Conservation (phyloP, 2,797 vertebrate species). For the Microtus californicus region DNA sequence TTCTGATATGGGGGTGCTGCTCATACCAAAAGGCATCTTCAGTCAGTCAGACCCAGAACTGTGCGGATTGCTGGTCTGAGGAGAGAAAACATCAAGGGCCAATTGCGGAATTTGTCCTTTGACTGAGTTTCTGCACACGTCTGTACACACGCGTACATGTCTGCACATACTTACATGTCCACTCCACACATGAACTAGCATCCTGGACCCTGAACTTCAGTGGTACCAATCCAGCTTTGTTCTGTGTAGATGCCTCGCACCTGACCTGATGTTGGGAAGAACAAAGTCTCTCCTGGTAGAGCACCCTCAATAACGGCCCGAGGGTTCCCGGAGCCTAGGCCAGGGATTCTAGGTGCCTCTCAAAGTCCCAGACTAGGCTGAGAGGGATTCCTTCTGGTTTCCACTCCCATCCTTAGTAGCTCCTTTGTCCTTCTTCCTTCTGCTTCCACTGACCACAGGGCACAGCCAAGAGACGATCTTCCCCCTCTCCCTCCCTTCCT, state of each 20-base stretch:
- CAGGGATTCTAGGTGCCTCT: background rate
- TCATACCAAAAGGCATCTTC: background rate
- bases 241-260: background rate
- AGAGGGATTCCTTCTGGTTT: background rate
- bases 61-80: background rate
- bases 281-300: background rate
- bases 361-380: background rate
- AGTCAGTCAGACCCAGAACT: background rate
- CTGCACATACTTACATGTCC: background rate
- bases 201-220: background rate
- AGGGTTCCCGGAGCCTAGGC: background rate
- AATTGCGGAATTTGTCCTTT: background rate
- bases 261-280: background rate
- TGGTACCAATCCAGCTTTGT: background rate
- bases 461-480: too few species aligned
- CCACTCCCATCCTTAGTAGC: background rate
- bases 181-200: background rate
- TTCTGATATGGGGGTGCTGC: background rate
- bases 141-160: too few species aligned
- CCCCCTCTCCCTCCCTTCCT: accelerated
- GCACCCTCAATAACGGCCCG: background rate
- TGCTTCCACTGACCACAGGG: background rate
- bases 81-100: background rate
- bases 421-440: background rate
- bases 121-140: background rate